Base-by-base conservation (phyloP, 2,888 invertebrate species). In the Phortica magna region DNA sequence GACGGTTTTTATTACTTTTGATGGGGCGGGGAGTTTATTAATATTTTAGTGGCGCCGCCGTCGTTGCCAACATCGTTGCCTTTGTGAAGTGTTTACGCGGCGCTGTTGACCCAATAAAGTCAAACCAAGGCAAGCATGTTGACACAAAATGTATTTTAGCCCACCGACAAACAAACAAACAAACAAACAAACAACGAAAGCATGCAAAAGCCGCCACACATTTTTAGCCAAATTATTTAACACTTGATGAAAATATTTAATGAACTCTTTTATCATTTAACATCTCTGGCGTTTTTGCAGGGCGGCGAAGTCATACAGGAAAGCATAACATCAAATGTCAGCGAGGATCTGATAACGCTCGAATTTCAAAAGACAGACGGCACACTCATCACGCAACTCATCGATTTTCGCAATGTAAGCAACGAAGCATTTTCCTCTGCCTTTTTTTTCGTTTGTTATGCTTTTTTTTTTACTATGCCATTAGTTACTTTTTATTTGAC, bases 241-340 rank as follows among this genome's bases (percentile, higher is more conserved):
- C 6, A 61, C 59, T n/a, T 19, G 17, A 19, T 7, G 17, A 61
- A 61, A 61, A 61, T 55, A 55, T 55, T 61, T 61, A 22, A 61
- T 61, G 59, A 61, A 61, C 12, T 10, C 17, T 22, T 61, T 19
- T 61, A 4, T 10, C 10, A 4, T 1, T 19, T 22, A 1, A 14
- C 2, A 7, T 61, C 17, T 6, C 14, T 55, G 7, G 7, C 55
- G 14, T 7, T 14, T 55, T 55, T 55, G 48, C 93, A 98, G 96
- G 98, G 98, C 86, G 98, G 98, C 73, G 98, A 98, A 93, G 96
- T 98, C 83, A 94, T 98, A 89, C 96, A 96, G 90, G 98, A 98
- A 93, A 97, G 95, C 84, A 98, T 98, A 90, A 95, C 95, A 83
- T 96, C 98, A 74, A 98, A 98, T 92, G 95, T 97, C 80, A 96